A percentile compares a stretch with the other conserved stretches of the same genome.
These are phyloP conservation scores for Manduca sexta DNA, from an alignment of 1,140 invertebrate genomes.

Conservation along the genomic window DNA sequence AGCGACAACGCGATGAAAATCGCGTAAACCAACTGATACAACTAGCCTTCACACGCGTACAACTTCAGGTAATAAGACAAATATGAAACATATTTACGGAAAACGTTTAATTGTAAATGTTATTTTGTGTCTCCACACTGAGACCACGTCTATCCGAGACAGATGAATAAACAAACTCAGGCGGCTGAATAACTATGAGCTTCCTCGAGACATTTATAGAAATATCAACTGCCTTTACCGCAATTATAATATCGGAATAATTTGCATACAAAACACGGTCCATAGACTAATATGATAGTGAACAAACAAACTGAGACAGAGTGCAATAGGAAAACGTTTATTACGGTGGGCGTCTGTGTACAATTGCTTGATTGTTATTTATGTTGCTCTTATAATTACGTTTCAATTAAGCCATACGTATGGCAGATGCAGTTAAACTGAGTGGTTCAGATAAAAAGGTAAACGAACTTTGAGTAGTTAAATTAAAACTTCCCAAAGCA, in stretches of 20 bases:
- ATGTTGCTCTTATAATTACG: constrained; percentile 42
- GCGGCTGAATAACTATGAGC: no score
- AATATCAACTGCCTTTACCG: no score
- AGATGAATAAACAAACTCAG: no score
- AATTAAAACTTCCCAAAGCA: not conserved
- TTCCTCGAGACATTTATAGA: no score
- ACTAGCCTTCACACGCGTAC: no score
- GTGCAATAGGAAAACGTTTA: constrained; percentile 1
- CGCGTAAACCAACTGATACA: not conserved
- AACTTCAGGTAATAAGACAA: no score
- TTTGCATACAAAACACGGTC: no score
- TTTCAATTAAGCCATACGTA: constrained; percentile 36
- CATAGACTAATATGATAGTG: constrained; percentile 5
- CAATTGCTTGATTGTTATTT: constrained; percentile 50
- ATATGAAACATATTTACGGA: no score
- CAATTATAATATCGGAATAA: no score
- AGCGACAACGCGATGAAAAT: not conserved
- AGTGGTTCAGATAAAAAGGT: not conserved
- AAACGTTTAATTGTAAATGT: no score
- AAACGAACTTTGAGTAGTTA: not conserved
- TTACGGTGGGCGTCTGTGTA: constrained; percentile 34
- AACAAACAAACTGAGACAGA: not conserved
- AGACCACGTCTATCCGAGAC: no score
- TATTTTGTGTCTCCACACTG: no score
- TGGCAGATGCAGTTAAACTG: not conserved